These are phyloP conservation scores for Rhimphoctona megacephalus DNA, from an alignment of 2,888 invertebrate genomes.

Conservation along the genomic window DNA sequence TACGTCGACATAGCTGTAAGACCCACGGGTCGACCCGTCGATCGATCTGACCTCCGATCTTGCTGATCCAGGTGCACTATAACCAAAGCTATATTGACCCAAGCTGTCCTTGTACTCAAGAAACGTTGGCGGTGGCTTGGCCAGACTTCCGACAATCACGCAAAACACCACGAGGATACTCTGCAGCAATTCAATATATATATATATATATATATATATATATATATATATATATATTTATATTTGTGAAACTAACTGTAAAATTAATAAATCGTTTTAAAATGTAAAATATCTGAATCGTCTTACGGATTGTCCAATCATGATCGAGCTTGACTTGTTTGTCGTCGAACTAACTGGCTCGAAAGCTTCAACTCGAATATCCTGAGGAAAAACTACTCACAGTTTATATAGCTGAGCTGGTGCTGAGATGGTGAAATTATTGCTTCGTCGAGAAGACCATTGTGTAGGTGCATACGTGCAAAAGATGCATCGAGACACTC, in stretches of 20 bases:
- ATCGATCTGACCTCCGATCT: constrained; percentile 82
- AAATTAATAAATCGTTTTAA: background rate
- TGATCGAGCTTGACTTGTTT: constrained; percentile 61
- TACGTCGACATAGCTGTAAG: constrained; percentile 85
- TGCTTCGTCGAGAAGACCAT: background rate
- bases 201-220: too few relatives aligned
- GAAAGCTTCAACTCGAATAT: constrained; percentile 58
- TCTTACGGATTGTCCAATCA: constrained; percentile 76
- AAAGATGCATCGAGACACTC: constrained; percentile 19
- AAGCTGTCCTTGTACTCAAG: constrained; percentile 83
- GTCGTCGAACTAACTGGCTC: constrained; percentile 52
- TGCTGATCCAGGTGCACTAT: constrained; percentile 80
- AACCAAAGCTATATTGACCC: constrained; percentile 85
- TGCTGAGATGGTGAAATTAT: background rate
- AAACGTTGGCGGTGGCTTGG: constrained; percentile 70
- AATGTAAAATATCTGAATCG: background rate
- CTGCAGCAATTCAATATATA: constrained; percentile 27
- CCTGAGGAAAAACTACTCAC: constrained; percentile 35
- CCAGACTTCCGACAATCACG: constrained; percentile 65
- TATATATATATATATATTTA: too few relatives aligned
- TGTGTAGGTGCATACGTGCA: constrained; percentile 23
- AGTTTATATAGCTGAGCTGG: constrained; percentile 60
- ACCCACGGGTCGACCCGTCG: constrained; percentile 84
- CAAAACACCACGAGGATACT: constrained; percentile 68
- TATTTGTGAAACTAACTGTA: background rate